Evolutionary conservation across 2,797 vertebrate genomes (phyloP).

Genomic region (Falco cherrug): DNA sequence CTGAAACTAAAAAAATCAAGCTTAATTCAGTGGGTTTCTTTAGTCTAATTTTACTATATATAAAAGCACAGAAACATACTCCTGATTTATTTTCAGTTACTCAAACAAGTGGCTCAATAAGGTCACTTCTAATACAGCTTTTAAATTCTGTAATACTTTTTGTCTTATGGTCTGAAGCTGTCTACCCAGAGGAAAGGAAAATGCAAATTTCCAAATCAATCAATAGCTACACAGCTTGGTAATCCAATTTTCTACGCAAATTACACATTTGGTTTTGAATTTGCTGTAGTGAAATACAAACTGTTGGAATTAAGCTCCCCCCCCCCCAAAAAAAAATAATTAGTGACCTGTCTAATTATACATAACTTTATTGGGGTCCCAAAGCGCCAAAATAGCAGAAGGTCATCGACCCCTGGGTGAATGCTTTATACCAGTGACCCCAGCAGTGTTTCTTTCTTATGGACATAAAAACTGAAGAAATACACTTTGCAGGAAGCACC

Average conservation of each 20-base stretch:
- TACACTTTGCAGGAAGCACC: background rate
- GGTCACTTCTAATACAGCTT: background rate
- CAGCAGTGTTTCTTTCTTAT: background rate
- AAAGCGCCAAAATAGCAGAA: background rate
- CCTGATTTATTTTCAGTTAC: background rate
- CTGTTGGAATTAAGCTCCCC: background rate
- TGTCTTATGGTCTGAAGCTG: background rate
- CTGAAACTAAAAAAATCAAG: background rate
- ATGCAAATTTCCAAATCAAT: background rate
- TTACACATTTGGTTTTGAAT: background rate
- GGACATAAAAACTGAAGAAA: background rate
- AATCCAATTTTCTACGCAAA: background rate
- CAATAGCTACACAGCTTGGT: background rate
- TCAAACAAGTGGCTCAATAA: background rate
- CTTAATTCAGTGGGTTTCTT: background rate
- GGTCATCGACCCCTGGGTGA: background rate
- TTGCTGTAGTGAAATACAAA: background rate
- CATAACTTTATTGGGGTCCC: background rate
- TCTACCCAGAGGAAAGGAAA: background rate
- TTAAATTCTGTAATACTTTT: background rate
- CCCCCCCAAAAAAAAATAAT: too few species aligned
- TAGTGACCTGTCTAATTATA: background rate
- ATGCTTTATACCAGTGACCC: background rate
- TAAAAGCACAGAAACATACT: background rate
- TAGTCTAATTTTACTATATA: background rate